phyloP scores from a whole-genome alignment of 2,113 vertebrate species.

The Mystacornis crossleyi region DNA sequence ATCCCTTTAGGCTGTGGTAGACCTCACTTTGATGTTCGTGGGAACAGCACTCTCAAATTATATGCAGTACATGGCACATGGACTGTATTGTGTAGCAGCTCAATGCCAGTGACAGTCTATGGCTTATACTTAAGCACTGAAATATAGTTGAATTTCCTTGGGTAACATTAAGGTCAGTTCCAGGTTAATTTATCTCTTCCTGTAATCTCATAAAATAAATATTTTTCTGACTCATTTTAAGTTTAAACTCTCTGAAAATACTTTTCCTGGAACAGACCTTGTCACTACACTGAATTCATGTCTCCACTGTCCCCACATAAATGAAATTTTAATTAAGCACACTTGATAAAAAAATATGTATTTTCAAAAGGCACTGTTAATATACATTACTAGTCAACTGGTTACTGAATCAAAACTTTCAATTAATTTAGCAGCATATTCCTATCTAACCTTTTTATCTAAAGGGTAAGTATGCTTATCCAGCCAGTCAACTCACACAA shows the following conservation, averaged over 20 bases:
- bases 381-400: not conserved
- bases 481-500: not conserved
- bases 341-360: not conserved
- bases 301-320: not conserved
- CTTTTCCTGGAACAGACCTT: not conserved
- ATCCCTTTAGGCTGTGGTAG: conserved; percentile 38
- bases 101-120: not conserved
- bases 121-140: conserved; percentile 24
- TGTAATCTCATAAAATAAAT: conserved; percentile 13
- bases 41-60: conserved; percentile 42
- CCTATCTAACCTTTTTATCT: not conserved
- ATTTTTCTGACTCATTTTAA: not conserved
- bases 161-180: conserved; percentile 2
- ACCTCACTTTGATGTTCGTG: conserved; percentile 50
- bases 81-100: not conserved
- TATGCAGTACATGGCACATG: not conserved
- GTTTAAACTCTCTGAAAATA: not conserved
- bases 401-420: not conserved
- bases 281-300: not conserved
- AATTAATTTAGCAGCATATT: not conserved
- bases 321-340: not conserved
- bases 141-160: not conserved
- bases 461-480: not conserved
- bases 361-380: not conserved
- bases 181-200: not conserved